Percentiles rank a stretch among this genome's conserved stretches.
Conservation (phyloP, 2,797 vertebrate species). For the Typhlichthys eigenmanni region DNA sequence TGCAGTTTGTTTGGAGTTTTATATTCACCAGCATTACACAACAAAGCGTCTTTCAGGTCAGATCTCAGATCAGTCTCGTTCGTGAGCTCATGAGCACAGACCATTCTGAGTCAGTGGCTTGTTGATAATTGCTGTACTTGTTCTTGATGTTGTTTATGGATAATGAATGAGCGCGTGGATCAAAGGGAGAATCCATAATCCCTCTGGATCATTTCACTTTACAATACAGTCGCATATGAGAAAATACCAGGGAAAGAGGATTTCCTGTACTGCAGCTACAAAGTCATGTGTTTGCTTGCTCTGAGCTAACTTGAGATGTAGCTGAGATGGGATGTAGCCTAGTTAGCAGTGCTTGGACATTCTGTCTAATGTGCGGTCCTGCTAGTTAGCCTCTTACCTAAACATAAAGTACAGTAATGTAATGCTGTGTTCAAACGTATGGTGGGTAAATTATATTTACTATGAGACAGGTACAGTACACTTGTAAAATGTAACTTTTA, state of each 20-base stretch:
- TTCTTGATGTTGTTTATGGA: conserved; percentile 66
- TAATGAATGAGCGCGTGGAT: conserved; percentile 71
- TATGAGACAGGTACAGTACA: too few species aligned
- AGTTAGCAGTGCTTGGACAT: too few species aligned
- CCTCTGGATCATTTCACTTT: conserved; percentile 29
- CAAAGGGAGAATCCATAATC: conserved; percentile 54
- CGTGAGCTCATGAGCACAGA: conserved; percentile 6
- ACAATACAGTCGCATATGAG: conserved; percentile 4
- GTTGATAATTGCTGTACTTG: conserved; percentile 67
- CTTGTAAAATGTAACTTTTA: too few species aligned
- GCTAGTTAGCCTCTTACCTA: too few species aligned
- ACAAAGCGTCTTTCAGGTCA: conserved; percentile 26
- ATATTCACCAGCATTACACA: conserved; percentile 29
- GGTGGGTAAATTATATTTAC: too few species aligned
- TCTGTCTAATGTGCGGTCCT: too few species aligned
- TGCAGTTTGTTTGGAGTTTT: conserved; percentile 34
- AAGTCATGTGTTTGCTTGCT: neutral
- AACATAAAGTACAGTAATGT: too few species aligned
- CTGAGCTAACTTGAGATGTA: too few species aligned
- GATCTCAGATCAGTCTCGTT: conserved; percentile 4
- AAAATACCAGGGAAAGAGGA: conserved; percentile 4
- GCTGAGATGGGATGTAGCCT: too few species aligned
- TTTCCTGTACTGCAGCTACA: neutral
- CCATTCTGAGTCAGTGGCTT: conserved; percentile 40
- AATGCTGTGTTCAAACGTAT: too few species aligned